Evolutionary conservation across 2,113 vertebrate genomes (phyloP).

Genomic region (Panthera tigris): DNA sequence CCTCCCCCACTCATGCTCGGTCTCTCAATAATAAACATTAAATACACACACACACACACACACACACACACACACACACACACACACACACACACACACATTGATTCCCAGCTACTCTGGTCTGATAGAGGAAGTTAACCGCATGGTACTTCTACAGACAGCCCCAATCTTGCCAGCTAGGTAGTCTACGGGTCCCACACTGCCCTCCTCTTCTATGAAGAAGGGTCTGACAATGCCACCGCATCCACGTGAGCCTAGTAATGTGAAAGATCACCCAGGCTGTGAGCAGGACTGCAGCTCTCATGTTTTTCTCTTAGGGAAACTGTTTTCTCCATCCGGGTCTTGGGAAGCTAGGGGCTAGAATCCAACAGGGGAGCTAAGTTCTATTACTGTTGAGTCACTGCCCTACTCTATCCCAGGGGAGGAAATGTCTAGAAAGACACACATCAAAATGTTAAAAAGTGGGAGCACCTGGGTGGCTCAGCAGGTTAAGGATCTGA

Average conservation of each 20-base stretch:
- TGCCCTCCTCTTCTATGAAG: not conserved
- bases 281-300: not conserved
- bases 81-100: too few species aligned
- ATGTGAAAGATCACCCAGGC: not conserved
- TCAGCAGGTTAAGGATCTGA: too few species aligned
- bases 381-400: not conserved
- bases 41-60: too few species aligned
- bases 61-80: too few species aligned
- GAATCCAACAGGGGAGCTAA: not conserved
- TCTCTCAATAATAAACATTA: too few species aligned
- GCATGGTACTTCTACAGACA: not conserved
- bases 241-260: not conserved
- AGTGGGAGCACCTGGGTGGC: not conserved
- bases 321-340: not conserved
- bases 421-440: not conserved
- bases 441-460: not conserved
- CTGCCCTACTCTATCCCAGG: not conserved
- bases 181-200: not conserved
- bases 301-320: not conserved
- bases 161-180: not conserved
- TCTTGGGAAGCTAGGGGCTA: not conserved
- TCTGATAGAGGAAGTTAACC: not conserved
- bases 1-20: too few species aligned
- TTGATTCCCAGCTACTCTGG: not conserved
- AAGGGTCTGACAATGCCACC: not conserved